Conservation (phyloP, 1,140 invertebrate species). For the Mya arenaria region DNA sequence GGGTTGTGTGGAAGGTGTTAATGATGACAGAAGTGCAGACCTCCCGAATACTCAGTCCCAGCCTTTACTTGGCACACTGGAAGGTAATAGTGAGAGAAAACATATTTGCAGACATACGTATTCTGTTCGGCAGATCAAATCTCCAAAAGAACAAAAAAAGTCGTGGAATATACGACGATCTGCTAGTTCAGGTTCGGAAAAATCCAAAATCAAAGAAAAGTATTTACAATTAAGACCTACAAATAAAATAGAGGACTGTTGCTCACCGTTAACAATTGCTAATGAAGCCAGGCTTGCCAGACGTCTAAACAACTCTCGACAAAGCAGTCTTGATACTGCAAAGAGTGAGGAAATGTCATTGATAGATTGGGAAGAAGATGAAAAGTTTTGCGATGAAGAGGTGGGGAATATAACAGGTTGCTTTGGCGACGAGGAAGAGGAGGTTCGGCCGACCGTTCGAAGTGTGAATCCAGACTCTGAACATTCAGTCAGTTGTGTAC, state of each 20-base stretch:
- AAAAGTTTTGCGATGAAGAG: slow-evolving; percentile 53
- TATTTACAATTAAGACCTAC: slow-evolving; percentile 44
- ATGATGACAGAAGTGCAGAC: slow-evolving; percentile 4
- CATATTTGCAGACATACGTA: slow-evolving; percentile 53
- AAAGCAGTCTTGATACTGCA: slow-evolving; percentile 4
- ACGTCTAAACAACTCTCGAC: slow-evolving; percentile 12
- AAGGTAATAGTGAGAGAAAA: slow-evolving; percentile 25
- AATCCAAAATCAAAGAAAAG: slow-evolving; percentile 33
- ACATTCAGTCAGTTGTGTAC: too few relatives aligned
- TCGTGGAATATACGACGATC: slow-evolving; percentile 35
- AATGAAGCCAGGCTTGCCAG: background rate
- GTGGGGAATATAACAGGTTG: slow-evolving; percentile 47
- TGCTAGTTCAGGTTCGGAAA: slow-evolving; percentile 48
- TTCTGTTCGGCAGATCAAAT: slow-evolving; percentile 38
- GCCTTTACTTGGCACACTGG: slow-evolving; percentile 48
- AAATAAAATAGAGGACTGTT: slow-evolving; percentile 36
- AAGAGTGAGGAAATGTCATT: slow-evolving; percentile 45
- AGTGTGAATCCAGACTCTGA: too few relatives aligned
- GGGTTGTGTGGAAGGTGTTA: slow-evolving; percentile 34
- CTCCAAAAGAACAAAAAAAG: slow-evolving; percentile 17
- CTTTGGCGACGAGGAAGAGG: slow-evolving; percentile 45
- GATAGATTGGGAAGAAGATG: slow-evolving; percentile 56
- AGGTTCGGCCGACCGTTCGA: slow-evolving; percentile 20
- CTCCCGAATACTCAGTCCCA: slow-evolving; percentile 48
- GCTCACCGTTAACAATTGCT: background rate